Base-by-base conservation (phyloP, 2,113 vertebrate species). In the Petaurus breviceps region DNA sequence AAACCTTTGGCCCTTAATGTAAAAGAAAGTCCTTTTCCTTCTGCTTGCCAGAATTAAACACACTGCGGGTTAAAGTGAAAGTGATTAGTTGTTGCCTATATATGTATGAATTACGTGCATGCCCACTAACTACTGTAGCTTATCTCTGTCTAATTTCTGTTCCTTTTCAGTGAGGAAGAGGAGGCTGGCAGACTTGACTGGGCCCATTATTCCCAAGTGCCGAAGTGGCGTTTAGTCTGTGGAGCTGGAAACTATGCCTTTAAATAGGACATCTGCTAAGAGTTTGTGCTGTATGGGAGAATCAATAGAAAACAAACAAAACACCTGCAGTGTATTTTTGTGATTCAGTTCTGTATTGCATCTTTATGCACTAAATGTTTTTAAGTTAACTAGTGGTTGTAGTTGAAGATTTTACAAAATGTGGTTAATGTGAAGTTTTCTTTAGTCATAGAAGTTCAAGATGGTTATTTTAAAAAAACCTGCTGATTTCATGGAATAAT, bases 131-230 rank as follows among this genome's bases (percentile, higher is more conserved):
- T 93, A 53, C 89, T 24, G 1, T 6, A 52, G 55, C 94, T 98
- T n/a, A 98, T 2, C 61, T 57, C 37, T 96, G 1, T 95, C 91
- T 95, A 95, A 0, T 97, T 94, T 94, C 95, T 92, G 7, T 98
- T 98, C 95, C 97, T 98, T 99, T 98, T 90, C 97, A 99, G 99
- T 99, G 99, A 99, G 99, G 98, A 99, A 99, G 99, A 99, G 99
- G 99, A 99, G 99, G 98, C 99, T 99, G 93, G 99, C 99, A 47
- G 99, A 99, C 94, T 19, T 99, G 97, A 99, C 98, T 0, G 99
- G 99, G 98, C 99, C 99, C 97, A 99, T 99, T 98, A 99, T 99
- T 98, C 99, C 99, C 95, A 99, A 99, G 98, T 99, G 99, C 99
- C 99, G 99, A 98, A 99, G 99, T 90, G 99, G 99, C 95, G 98